A percentile compares a stretch with the other conserved stretches of the same genome.
These are phyloP conservation scores for Drosophila barbarae DNA, from an alignment of 2,888 invertebrate species.

Conservation along the genomic window DNA sequence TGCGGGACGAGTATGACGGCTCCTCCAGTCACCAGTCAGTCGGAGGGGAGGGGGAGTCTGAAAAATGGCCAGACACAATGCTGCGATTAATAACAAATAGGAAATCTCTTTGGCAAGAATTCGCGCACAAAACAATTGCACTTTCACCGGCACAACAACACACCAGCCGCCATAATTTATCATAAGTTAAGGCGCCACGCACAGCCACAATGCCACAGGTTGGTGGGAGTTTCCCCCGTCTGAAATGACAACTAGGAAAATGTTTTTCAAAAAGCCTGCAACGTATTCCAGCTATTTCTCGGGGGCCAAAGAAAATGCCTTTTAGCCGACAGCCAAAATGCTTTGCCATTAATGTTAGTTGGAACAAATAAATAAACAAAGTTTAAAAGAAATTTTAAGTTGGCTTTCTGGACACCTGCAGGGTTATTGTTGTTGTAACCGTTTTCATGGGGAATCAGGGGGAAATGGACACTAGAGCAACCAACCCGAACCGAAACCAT, in stretches of 20 bases:
- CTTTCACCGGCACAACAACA: slow-evolving; percentile 55
- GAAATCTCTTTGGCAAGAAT: slow-evolving; percentile 63
- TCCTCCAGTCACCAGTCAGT: slow-evolving; percentile 9
- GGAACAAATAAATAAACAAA: slow-evolving; percentile 16
- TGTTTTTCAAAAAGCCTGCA: slow-evolving; percentile 13
- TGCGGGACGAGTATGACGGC: slow-evolving; percentile 28
- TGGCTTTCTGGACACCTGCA: slow-evolving; percentile 18
- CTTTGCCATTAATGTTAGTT: slow-evolving; percentile 11
- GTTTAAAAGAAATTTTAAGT: not conserved
- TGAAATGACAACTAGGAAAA: slow-evolving; percentile 50
- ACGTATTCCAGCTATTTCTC: slow-evolving; percentile 13
- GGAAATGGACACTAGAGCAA: slow-evolving; percentile 46
- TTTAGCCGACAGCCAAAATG: slow-evolving; percentile 17
- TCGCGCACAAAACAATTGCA: slow-evolving; percentile 64
- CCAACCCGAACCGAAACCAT: slow-evolving; percentile 55
- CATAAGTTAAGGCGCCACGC: slow-evolving; percentile 59
- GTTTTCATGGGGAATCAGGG: slow-evolving; percentile 51
- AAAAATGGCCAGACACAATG: slow-evolving; percentile 36
- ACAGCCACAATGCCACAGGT: slow-evolving; percentile 36
- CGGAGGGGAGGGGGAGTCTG: slow-evolving; percentile 35
- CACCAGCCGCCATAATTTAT: slow-evolving; percentile 61
- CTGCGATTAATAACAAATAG: slow-evolving; percentile 54
- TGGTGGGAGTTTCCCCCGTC: slow-evolving; percentile 44
- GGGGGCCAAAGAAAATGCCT: slow-evolving; percentile 11
- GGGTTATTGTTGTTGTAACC: not conserved